phyloP scores from a whole-genome alignment of 2,888 invertebrate species.

The Xylota segnis region DNA sequence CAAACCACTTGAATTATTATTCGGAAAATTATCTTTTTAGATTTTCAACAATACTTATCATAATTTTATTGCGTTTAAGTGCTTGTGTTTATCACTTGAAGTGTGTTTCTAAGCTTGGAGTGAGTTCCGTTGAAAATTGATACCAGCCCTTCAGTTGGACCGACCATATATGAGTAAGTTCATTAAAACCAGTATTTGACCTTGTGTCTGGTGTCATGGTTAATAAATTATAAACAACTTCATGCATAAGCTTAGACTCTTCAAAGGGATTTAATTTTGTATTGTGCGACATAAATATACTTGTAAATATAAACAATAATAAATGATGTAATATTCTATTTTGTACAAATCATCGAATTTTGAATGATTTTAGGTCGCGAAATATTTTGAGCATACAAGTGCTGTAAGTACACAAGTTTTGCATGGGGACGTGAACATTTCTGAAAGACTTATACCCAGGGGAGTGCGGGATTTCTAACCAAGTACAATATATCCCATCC shows the following conservation, averaged over 20 bases:
- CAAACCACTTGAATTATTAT: conserved; percentile 11
- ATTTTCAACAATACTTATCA: not conserved
- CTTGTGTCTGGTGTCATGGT: too few species aligned
- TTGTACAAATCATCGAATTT: too few species aligned
- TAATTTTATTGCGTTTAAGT: conserved; percentile 10
- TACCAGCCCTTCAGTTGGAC: not conserved
- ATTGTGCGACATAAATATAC: not conserved
- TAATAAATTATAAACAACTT: conserved; percentile 6
- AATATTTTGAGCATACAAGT: too few species aligned
- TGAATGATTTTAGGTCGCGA: too few species aligned
- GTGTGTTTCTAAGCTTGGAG: not conserved
- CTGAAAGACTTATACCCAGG: too few species aligned
- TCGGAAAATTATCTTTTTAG: conserved; percentile 20
- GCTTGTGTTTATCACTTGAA: conserved; percentile 8
- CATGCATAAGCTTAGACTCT: not conserved
- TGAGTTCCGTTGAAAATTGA: not conserved
- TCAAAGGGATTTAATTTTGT: not conserved
- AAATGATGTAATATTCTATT: conserved; percentile 3
- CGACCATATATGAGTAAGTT: not conserved
- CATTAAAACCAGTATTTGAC: not conserved
- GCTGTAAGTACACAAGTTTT: too few species aligned
- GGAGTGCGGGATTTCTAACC: too few species aligned
- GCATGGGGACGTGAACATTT: too few species aligned
- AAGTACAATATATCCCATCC: too few species aligned
- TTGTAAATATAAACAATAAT: not conserved